A percentile compares a stretch with the other conserved stretches of the same genome.
Evolutionary conservation across 2,797 vertebrate species (phyloP).

Genomic region (Molossus molossus): DNA sequence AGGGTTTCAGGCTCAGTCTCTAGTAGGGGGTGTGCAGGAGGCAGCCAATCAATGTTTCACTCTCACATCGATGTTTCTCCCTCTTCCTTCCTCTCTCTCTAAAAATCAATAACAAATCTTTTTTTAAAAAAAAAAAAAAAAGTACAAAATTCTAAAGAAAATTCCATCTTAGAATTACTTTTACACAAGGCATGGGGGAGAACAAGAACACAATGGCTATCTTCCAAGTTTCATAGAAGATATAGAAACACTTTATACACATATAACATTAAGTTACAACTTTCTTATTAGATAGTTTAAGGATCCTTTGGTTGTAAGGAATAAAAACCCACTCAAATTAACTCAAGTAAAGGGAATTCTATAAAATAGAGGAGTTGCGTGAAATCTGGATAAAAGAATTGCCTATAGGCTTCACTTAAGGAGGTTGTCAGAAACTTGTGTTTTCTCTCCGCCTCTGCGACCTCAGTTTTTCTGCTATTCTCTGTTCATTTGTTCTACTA

Average conservation of each 20-base stretch:
- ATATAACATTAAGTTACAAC: constrained; percentile 28
- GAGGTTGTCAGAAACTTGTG: neutral
- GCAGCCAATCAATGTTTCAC: no score
- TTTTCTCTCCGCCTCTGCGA: neutral
- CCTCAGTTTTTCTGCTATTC: neutral
- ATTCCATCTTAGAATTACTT: neutral
- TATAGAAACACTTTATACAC: neutral
- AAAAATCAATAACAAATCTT: no score
- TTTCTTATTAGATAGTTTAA: neutral
- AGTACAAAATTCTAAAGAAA: constrained; percentile 21
- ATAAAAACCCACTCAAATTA: constrained; percentile 33
- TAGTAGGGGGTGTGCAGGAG: no score
- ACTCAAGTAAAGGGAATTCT: neutral
- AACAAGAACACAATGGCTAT: neutral
- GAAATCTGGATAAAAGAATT: constrained; percentile 50
- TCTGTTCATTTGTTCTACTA: constrained; percentile 22
- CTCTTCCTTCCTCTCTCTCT: no score
- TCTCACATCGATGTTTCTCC: no score
- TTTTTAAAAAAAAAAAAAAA: neutral
- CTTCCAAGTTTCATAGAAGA: constrained; percentile 50
- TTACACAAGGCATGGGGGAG: neutral
- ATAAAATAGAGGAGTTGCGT: neutral
- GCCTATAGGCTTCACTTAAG: neutral
- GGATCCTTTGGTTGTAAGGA: neutral
- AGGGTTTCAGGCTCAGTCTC: no score